Evolutionary conservation across 2,888 invertebrate species (phyloP), one percentile per base, ranked within the genome.

Genomic region (Caenorhabditis imperialis): DNA sequence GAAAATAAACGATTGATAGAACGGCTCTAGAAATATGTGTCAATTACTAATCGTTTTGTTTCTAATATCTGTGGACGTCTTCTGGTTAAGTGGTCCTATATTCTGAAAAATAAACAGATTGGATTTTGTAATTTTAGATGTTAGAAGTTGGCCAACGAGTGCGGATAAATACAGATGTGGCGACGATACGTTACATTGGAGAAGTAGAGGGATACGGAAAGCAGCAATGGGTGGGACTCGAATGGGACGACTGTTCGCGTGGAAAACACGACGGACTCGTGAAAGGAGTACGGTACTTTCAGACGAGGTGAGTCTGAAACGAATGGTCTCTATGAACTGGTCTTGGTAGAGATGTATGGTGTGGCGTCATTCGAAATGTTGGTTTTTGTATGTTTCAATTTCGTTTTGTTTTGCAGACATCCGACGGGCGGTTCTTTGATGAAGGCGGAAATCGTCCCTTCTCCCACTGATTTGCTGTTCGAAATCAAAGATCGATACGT

Each of bases 261-360:
- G 98, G 98, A 1, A 96, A 95, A 89, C 97, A 98, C 88, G 92
- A 95, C 90, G 98, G 98, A 0, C 91, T 91, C 44, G 92, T 95
- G 42, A 92, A 94, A 77, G 94, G 93, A 48, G 90, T 92, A 48
- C 91, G 92, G 79, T 97, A 96, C 89, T 98, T 96, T 89, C 90
- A 91, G 87, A 86, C 89, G 22, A 84, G 81, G 87, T 88, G 47
- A 45, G 70, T 61, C n/a, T n/a, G n/a, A 7, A 30, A 6, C 48
- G 1, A 38, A 23, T 27, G 38, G 27, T 44, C 42, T 33, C 8
- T 5, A 16, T 40, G 40, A 40, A 40, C 53, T 54, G 14, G n/a
- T n/a, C n/a, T n/a, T n/a, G n/a, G n/a, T n/a, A n/a, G n/a, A n/a
- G n/a, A n/a, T n/a, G n/a, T n/a, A n/a, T n/a, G n/a, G n/a, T n/a